Evolutionary conservation across 2,888 invertebrate species (phyloP), one percentile per base, ranked within the genome.

Genomic region (Poecilus cupreus): DNA sequence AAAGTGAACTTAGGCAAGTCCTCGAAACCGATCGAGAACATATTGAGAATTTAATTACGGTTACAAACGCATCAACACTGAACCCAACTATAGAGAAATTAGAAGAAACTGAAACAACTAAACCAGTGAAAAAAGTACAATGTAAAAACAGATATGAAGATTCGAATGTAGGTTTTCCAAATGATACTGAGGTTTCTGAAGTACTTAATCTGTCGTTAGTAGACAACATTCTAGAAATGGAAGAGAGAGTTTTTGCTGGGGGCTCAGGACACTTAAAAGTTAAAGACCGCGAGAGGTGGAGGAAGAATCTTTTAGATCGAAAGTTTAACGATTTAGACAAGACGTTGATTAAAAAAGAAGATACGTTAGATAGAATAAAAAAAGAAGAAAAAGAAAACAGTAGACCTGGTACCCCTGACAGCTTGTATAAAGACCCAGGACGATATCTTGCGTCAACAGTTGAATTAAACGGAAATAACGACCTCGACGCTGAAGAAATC

Each of bases 151-250:
- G 91, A 85, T 93, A 93, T 85, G 92, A 91, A 10, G 90, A 92
- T 83, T 92, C 94, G 0, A 94, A 93, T 84, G 90, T 95, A n/a
- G 91, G 91, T 22, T 93, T 93, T 85, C 92, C 94, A 0, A 85
- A 91, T 0, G 93, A 93, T 49, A 90, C 91, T 79, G 88, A 92
- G 1, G 88, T 94, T 0, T 91, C 93, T 18, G 94, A 94, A 72
- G 93, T 95, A 0, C 88, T 96, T 84, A 96, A 96, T 85, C 88
- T 93, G 5, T 93, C 94, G 0, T 90, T 98, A 0, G 88, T 96
- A 0, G 97, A 98, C 87, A 93, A 94, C 85, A 93, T 98, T 64
- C 89, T 98, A 1, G 97, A 97, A 88, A 91, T 97, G 22, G 98
- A 98, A 89, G 95, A 96, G 85, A 96, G 97, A 88, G 94, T 98